phyloP scores from a whole-genome alignment of 2,797 vertebrate genomes.

The Pseudotriccus pelzelni region DNA sequence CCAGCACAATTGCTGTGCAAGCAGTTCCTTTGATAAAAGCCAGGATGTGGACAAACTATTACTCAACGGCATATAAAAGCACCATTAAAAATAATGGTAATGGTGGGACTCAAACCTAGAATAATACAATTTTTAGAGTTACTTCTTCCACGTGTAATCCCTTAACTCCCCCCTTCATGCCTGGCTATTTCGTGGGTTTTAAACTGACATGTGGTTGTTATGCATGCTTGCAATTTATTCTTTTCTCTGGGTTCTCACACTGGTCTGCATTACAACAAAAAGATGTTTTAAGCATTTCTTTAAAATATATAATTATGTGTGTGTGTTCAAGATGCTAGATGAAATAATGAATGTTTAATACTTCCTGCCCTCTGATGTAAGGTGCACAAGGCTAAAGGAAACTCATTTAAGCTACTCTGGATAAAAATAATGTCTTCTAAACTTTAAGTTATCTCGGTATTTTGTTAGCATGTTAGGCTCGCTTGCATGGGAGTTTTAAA shows the following conservation, averaged over 20 bases:
- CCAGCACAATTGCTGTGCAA: background rate
- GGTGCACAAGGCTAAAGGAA: background rate
- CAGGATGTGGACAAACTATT: constrained; percentile 18
- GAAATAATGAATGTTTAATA: background rate
- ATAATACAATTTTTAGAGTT: background rate
- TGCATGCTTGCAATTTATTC: background rate
- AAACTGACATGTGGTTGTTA: background rate
- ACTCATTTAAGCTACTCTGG: background rate
- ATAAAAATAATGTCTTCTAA: background rate
- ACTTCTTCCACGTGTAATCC: background rate
- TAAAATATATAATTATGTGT: background rate
- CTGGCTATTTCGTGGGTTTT: background rate
- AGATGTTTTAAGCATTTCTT: background rate
- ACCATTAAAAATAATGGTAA: constrained; percentile 27
- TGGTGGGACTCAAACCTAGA: background rate
- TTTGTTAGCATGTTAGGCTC: background rate
- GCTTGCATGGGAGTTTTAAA: background rate
- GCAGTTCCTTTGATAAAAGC: background rate
- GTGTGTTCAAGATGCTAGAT: background rate
- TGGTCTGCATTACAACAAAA: background rate
- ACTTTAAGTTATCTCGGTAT: background rate
- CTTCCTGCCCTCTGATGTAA: background rate
- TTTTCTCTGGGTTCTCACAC: background rate
- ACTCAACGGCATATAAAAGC: background rate
- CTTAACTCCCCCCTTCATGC: background rate